Base-by-base conservation (phyloP, 2,888 invertebrate species). In the Allolobophora icterica region DNA sequence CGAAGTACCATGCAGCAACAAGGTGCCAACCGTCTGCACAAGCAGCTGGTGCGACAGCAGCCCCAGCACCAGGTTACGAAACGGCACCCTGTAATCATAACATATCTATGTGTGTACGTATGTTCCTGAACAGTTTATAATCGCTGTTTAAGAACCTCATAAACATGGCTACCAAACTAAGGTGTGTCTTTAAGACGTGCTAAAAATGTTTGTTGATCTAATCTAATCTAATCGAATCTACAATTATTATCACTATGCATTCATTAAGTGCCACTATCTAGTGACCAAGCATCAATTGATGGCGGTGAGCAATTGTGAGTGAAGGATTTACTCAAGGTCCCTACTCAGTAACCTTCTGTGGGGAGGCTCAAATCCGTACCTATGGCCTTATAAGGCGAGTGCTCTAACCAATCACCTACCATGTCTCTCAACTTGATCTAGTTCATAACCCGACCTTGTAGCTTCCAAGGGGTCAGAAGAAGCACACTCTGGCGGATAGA, bases 11-110 rank as follows among this genome's bases (percentile, higher is more conserved):
- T 98, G 97, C 84, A 98, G 96, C 34, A 99, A 96, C 33, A 98
- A 96, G 93, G 97, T 97, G 6, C 98, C 98, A 92, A 98, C 97
- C 91, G 98, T 97, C 96, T 98, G 98, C 58, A 98, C 96, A 91
- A 98, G 96, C 96, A 98, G 97, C 96, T 98, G 98, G 95, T 98
- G 98, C 13, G 98, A 98, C 93, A 98, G 95, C 91, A 99, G 96
- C 4, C 98, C 98, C 6, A 98, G 97, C 0, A 98, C 97, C 90
- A 99, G 95, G 93, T 97, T 97, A 94, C 97, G 96, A 94, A 98
- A 97, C 6, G 98, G 98, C 92, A 99, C 98, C 93, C 98, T 96
- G 93, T 6, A 94, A 93, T 90, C 34, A 33, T 13, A 15, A 84
- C n/a, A 24, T 89, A 35, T 21, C 0, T 21, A 87, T 87, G 6